A percentile compares a stretch with the other conserved stretches of the same genome.
Evolutionary conservation across 2,888 invertebrate species (phyloP).

Genomic region (Mythimna pallens): DNA sequence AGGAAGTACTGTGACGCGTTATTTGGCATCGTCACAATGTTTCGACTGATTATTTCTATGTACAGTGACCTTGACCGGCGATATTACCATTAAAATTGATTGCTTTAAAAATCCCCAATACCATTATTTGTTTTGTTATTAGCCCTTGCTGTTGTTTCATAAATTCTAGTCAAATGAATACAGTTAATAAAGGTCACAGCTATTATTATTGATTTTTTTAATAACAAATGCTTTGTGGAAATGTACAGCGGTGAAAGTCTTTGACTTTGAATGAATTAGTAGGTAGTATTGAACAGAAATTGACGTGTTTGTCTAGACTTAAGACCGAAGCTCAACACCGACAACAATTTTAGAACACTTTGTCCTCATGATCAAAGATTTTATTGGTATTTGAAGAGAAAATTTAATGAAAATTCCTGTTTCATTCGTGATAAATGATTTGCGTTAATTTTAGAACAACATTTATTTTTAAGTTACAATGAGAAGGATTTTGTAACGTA

Average conservation of each 20-base stretch:
- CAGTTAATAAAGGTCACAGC: constrained; percentile 41
- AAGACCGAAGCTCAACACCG: constrained; percentile 3
- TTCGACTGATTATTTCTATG: constrained; percentile 56
- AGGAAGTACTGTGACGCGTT: constrained; percentile 67
- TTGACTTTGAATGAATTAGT: constrained; percentile 23
- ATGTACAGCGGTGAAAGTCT: constrained; percentile 2
- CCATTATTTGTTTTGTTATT: constrained; percentile 26
- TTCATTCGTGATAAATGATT: background rate
- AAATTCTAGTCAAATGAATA: constrained; percentile 22
- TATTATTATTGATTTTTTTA: constrained; percentile 35
- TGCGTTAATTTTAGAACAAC: background rate
- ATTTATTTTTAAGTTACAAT: background rate
- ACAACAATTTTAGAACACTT: constrained; percentile 10
- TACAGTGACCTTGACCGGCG: constrained; percentile 62
- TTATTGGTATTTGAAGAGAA: background rate
- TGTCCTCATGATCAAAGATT: constrained; percentile 8
- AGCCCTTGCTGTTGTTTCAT: constrained; percentile 31
- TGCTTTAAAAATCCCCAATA: constrained; percentile 40
- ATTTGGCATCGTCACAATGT: constrained; percentile 64
- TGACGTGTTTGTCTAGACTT: constrained; percentile 31
- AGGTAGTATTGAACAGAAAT: constrained; percentile 19
- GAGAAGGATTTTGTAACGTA: too few species aligned
- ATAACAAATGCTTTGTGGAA: constrained; percentile 14
- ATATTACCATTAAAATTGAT: constrained; percentile 63
- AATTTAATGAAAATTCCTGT: constrained; percentile 1